These are phyloP conservation scores for Podilymbus podiceps DNA, from an alignment of 2,113 vertebrate species.

Conservation along the genomic window DNA sequence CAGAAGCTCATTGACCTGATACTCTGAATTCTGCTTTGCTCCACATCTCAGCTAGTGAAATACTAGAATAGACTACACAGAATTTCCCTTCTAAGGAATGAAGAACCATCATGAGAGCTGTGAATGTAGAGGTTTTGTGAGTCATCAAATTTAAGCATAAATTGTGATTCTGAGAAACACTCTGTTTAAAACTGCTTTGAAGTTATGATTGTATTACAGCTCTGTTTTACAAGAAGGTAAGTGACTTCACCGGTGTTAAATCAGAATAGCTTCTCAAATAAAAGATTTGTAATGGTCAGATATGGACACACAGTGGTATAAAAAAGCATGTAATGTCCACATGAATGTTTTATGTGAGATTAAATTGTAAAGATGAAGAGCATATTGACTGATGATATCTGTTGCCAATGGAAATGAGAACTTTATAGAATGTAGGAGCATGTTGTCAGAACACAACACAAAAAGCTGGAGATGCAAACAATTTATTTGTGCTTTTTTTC, in stretches of 20 bases:
- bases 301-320: background rate
- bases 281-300: background rate
- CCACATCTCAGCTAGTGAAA: background rate
- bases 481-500: background rate
- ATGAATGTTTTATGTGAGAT: background rate
- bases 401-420: background rate
- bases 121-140: background rate
- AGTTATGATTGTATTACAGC: background rate
- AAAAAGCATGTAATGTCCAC: background rate
- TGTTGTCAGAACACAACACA: background rate
- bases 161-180: background rate
- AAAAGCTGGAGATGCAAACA: background rate
- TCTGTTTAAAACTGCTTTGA: background rate
- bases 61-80: background rate
- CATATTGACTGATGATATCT: background rate
- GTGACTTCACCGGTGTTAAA: background rate
- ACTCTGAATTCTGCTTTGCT: background rate
- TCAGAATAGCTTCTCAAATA: background rate
- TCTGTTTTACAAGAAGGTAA: background rate
- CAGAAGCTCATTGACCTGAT: background rate
- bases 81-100: background rate
- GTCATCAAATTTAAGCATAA: background rate
- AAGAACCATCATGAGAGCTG: background rate
- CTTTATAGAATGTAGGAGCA: background rate
- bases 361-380: background rate